These are phyloP conservation scores for Apodemia duryi DNA, from an alignment of 2,888 invertebrate species.

Conservation along the genomic window DNA sequence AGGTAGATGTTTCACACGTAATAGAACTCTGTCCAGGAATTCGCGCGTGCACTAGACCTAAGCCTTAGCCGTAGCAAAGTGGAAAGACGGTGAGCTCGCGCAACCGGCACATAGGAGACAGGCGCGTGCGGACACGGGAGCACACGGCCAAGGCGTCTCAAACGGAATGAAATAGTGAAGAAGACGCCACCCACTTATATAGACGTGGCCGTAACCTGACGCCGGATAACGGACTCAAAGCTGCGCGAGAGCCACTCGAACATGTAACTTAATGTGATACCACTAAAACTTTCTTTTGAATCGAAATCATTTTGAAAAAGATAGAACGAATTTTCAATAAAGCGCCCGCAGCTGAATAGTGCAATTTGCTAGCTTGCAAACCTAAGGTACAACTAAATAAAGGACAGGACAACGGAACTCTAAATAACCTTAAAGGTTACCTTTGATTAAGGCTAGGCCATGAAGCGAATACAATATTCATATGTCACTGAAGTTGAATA, in stretches of 20 bases:
- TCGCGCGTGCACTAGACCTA: conserved; percentile 60
- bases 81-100: conserved; percentile 44
- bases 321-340: conserved; percentile 76
- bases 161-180: conserved; percentile 78
- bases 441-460: conserved; percentile 22
- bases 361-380: conserved; percentile 65
- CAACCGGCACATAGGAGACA: conserved; percentile 45
- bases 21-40: conserved; percentile 58
- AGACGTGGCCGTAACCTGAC: conserved; percentile 78
- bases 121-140: conserved; percentile 45
- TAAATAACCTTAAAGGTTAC: conserved; percentile 45
- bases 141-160: conserved; percentile 64
- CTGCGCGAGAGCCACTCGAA: conserved; percentile 47
- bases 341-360: conserved; percentile 67
- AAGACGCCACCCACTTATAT: conserved; percentile 77
- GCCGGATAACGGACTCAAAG: conserved; percentile 73
- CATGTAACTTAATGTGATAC: conserved; percentile 38
- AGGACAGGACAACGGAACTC: conserved; percentile 60
- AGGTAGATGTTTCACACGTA: conserved; percentile 54
- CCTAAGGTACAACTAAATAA: conserved; percentile 44
- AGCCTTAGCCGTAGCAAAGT: conserved; percentile 41
- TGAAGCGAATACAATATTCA: conserved; percentile 23
- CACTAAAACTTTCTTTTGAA: conserved; percentile 21
- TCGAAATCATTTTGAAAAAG: conserved; percentile 52
- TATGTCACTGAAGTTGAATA: background rate